These are phyloP conservation scores for Tetragnatha versicolor DNA, from an alignment of 1,140 invertebrate species.

Conservation along the genomic window DNA sequence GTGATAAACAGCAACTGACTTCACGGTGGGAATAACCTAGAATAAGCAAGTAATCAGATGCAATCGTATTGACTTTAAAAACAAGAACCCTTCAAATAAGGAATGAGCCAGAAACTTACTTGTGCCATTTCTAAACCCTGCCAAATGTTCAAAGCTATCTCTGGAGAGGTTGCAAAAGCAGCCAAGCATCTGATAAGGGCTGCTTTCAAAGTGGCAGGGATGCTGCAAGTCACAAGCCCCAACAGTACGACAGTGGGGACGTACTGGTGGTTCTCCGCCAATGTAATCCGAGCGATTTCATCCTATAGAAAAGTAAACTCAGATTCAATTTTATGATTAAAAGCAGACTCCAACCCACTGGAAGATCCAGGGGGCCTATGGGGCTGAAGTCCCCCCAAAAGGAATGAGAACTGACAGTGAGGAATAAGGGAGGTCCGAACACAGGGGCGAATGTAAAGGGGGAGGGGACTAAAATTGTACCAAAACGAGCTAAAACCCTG, in stretches of 20 bases:
- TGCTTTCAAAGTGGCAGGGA: conserved; percentile 84
- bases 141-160: conserved; percentile 79
- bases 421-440: too few species aligned
- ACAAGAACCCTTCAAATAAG: too few species aligned
- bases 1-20: conserved; percentile 63
- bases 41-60: conserved; percentile 35
- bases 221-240: conserved; percentile 83
- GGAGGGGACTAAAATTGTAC: too few species aligned
- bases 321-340: too few species aligned
- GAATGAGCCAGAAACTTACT: too few species aligned
- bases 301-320: conserved; percentile 68
- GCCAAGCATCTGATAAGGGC: conserved; percentile 79
- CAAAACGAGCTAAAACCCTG: too few species aligned
- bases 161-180: conserved; percentile 76
- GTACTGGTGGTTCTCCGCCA: conserved; percentile 89
- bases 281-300: conserved; percentile 76
- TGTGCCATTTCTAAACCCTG: conserved; percentile 85
- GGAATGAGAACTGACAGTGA: too few species aligned
- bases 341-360: too few species aligned
- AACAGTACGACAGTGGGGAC: conserved; percentile 79
- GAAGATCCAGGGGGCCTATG: too few species aligned
- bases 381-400: too few species aligned
- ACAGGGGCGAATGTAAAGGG: too few species aligned
- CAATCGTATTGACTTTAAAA: too few species aligned
- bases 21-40: conserved; percentile 59